Conservation (phyloP, 2,888 invertebrate genomes). For the Macaria notata region DNA sequence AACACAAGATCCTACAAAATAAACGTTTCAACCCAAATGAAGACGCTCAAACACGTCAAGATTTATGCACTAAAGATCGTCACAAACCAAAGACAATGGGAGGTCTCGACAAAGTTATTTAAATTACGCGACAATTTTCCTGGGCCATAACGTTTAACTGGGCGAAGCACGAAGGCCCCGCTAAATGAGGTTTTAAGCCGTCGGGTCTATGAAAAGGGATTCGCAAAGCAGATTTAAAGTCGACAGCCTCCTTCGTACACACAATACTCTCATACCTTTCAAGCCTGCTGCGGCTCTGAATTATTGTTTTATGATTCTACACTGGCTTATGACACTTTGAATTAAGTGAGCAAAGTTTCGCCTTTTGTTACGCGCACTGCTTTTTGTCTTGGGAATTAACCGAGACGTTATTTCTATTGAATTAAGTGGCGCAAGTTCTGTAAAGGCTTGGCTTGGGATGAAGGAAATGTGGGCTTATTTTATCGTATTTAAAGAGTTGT, state of each 20-base stretch:
- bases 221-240: constrained; percentile 72
- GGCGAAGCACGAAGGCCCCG: constrained; percentile 62
- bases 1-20: not conserved
- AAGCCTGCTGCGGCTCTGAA: constrained; percentile 50
- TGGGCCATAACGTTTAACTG: constrained; percentile 68
- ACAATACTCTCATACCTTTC: constrained; percentile 65
- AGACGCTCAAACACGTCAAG: constrained; percentile 34
- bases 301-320: constrained; percentile 70
- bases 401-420: constrained; percentile 23
- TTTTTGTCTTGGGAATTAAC: constrained; percentile 31
- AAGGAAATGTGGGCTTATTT: constrained; percentile 5
- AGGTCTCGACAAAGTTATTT: constrained; percentile 69
- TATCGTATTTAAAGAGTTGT: not conserved
- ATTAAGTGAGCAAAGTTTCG: constrained; percentile 58
- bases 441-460: constrained; percentile 1
- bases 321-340: constrained; percentile 63
- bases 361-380: constrained; percentile 46
- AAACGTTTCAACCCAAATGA: constrained; percentile 14
- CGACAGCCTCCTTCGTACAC: constrained; percentile 50
- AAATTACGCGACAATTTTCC: constrained; percentile 78
- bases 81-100: constrained; percentile 62
- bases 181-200: constrained; percentile 78
- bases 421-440: constrained; percentile 11
- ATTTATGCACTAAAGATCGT: constrained; percentile 64
- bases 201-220: constrained; percentile 68